Conservation (phyloP, 2,797 vertebrate species). For the Astyanax mexicanus region DNA sequence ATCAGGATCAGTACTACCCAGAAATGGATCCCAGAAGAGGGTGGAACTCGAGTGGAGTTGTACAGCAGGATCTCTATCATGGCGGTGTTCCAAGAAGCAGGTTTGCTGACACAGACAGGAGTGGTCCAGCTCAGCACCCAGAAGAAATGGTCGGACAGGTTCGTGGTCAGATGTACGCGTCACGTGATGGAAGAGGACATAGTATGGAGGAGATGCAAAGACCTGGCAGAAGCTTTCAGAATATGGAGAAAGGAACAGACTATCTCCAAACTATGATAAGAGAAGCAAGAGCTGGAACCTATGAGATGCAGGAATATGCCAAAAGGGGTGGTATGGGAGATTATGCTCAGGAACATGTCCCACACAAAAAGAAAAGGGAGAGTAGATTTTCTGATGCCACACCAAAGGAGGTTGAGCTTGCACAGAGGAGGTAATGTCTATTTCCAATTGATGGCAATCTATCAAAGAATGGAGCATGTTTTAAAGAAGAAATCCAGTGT, state of each 20-base stretch:
- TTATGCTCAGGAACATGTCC: constrained; percentile 5
- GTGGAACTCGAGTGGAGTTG: constrained; percentile 24
- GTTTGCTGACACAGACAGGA: constrained; percentile 29
- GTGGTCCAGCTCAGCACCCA: background rate
- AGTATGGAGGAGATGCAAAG: constrained; percentile 21
- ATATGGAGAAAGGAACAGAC: constrained; percentile 22
- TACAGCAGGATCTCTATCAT: constrained; percentile 14
- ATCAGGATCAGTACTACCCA: constrained; percentile 9
- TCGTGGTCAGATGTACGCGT: constrained; percentile 13
- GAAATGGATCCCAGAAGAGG: constrained; percentile 16
- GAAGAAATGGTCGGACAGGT: background rate
- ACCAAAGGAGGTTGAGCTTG: constrained; percentile 65
- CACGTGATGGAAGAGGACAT: constrained; percentile 18
- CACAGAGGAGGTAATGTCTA: constrained; percentile 69
- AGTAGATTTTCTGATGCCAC: constrained; percentile 78
- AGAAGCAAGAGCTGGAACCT: constrained; percentile 6
- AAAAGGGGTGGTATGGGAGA: constrained; percentile 10
- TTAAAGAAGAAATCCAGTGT: too few relatives aligned
- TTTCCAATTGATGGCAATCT: background rate
- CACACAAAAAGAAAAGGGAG: constrained; percentile 70
- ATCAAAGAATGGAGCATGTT: too few relatives aligned
- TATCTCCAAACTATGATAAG: constrained; percentile 14
- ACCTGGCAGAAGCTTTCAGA: constrained; percentile 12
- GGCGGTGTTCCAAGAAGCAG: constrained; percentile 16
- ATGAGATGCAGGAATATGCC: constrained; percentile 25